Conservation (phyloP, 1,140 invertebrate genomes). For the Pissodes strobi region DNA sequence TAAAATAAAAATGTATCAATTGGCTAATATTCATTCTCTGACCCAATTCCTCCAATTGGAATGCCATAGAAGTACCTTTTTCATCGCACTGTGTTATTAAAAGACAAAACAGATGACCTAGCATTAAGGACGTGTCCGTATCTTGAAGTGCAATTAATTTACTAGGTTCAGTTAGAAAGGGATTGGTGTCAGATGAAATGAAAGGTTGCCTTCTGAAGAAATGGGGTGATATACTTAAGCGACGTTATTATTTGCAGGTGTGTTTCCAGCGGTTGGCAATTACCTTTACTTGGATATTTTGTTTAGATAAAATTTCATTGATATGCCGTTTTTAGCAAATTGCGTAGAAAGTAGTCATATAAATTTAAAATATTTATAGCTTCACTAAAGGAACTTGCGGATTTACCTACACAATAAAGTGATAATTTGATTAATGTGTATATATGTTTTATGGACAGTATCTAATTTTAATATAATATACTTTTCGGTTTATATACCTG, state of each 20-base stretch:
- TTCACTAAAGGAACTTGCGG: too few relatives aligned
- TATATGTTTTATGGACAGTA: too few relatives aligned
- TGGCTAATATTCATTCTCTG: too few relatives aligned
- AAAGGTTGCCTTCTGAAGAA: slow-evolving; percentile 16
- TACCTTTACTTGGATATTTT: slow-evolving; percentile 8
- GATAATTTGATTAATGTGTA: too few relatives aligned
- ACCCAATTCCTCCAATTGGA: too few relatives aligned
- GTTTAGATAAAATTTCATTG: background rate
- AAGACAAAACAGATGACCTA: slow-evolving; percentile 19
- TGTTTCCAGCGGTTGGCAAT: background rate
- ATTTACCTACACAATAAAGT: too few relatives aligned
- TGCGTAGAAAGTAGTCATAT: too few relatives aligned
- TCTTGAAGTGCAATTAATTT: slow-evolving; percentile 16
- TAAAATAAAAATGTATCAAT: too few relatives aligned
- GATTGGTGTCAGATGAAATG: slow-evolving; percentile 4
- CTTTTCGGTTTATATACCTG: too few relatives aligned
- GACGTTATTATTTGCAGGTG: slow-evolving; percentile 18
- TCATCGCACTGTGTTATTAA: slow-evolving; percentile 3
- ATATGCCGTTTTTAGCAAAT: too few relatives aligned
- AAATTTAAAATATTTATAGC: too few relatives aligned
- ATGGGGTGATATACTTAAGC: slow-evolving; percentile 19
- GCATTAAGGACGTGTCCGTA: slow-evolving; percentile 15
- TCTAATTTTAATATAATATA: too few relatives aligned
- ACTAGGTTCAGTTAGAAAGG: slow-evolving; percentile 9
- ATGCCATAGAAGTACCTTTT: background rate